phyloP scores from a whole-genome alignment of 2,797 vertebrate species.

The Rhinoraja longicauda region DNA sequence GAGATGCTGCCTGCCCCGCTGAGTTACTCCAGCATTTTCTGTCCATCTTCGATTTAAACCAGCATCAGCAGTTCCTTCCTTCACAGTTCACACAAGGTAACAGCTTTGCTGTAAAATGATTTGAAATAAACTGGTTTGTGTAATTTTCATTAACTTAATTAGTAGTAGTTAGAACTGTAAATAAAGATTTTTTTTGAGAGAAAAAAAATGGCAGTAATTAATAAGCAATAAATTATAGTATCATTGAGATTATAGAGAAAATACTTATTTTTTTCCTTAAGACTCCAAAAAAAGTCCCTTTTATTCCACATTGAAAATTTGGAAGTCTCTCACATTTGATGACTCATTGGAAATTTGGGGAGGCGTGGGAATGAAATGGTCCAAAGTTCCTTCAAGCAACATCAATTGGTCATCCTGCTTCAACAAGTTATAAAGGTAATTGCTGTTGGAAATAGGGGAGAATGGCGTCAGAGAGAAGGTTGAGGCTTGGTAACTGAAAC shows the following conservation, averaged over 20 bases:
- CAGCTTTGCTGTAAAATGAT: neutral
- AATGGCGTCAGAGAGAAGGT: neutral
- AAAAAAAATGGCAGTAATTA: too few relatives aligned
- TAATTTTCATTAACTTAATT: neutral
- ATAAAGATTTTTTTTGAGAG: neutral
- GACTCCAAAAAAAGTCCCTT: neutral
- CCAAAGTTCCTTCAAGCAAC: conserved; percentile 4
- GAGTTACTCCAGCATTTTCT: too few relatives aligned
- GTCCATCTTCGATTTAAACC: too few relatives aligned
- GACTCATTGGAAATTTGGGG: neutral
- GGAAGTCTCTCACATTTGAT: neutral
- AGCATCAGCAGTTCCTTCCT: too few relatives aligned
- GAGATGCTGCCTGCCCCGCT: too few relatives aligned
- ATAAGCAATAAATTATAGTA: too few relatives aligned
- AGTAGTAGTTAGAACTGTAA: neutral
- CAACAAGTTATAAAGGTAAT: neutral
- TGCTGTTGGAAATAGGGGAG: neutral
- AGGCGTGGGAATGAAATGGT: neutral
- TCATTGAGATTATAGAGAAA: too few relatives aligned
- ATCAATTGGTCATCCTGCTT: neutral
- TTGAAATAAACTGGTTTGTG: neutral
- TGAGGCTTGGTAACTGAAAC: neutral
- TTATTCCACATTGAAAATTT: neutral
- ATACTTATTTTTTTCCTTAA: neutral
- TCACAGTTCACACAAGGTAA: neutral